Percentiles rank a stretch among this genome's conserved stretches.
Evolutionary conservation across 2,888 invertebrate genomes (phyloP).

Genomic region (Dusona sp.): DNA sequence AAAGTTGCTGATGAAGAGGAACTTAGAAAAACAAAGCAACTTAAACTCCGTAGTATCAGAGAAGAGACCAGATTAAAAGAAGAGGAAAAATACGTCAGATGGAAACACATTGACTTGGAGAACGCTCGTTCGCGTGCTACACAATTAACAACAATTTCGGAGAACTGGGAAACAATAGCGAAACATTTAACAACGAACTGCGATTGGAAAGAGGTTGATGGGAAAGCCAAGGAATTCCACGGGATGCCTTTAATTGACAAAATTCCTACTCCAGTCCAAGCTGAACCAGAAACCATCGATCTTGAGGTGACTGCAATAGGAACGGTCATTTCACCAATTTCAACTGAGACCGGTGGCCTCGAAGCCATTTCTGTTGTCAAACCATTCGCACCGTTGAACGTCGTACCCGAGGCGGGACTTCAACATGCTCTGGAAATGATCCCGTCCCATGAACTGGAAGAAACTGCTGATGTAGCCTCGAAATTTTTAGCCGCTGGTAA

Average conservation of each 20-base stretch:
- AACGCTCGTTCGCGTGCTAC: constrained; percentile 85
- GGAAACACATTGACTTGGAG: constrained; percentile 86
- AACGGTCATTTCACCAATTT: constrained; percentile 83
- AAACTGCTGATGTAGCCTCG: constrained; percentile 87
- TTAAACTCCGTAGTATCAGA: constrained; percentile 79
- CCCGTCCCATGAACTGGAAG: constrained; percentile 86
- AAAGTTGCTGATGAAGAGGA: constrained; percentile 88
- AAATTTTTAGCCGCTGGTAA: constrained; percentile 86
- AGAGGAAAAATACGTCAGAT: constrained; percentile 83
- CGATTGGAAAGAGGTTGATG: constrained; percentile 89
- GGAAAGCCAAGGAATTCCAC: constrained; percentile 85
- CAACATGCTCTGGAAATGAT: constrained; percentile 86
- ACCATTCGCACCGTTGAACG: constrained; percentile 87
- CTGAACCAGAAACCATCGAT: constrained; percentile 86
- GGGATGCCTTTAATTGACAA: constrained; percentile 77
- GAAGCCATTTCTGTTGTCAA: constrained; percentile 88
- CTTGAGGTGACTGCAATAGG: constrained; percentile 83
- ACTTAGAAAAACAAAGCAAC: constrained; percentile 84
- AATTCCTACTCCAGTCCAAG: constrained; percentile 85
- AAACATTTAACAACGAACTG: constrained; percentile 88
- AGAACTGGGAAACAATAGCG: constrained; percentile 88
- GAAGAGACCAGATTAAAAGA: constrained; percentile 74
- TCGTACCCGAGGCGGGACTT: constrained; percentile 85
- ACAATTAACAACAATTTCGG: constrained; percentile 85
- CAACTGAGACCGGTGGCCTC: constrained; percentile 86